phyloP scores from a whole-genome alignment of 2,888 invertebrate species.

The Erebia aethiops region DNA sequence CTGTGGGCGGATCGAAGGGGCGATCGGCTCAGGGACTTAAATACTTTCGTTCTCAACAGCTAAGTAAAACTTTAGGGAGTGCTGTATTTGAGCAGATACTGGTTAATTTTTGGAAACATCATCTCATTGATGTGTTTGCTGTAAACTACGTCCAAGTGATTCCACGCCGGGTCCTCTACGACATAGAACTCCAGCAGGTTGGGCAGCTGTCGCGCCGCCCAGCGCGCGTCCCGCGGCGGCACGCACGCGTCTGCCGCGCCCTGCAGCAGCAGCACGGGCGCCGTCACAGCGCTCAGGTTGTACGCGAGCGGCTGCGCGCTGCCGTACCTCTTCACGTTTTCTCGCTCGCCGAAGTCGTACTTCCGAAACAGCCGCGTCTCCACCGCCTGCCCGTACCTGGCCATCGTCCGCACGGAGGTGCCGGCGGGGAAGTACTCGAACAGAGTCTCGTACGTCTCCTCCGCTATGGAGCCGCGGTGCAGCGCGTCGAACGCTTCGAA shows the following conservation, averaged over 20 bases:
- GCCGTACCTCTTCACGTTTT: conserved; percentile 51
- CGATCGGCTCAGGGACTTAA: too few relatives aligned
- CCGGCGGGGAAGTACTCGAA: conserved; percentile 54
- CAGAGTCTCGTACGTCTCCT: conserved; percentile 34
- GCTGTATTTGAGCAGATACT: conserved; percentile 19
- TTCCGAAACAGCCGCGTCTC: conserved; percentile 45
- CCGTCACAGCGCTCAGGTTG: conserved; percentile 50
- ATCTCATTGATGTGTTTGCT: conserved; percentile 17
- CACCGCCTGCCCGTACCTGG: conserved; percentile 51
- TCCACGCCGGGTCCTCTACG: conserved; percentile 41
- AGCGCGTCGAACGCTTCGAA: conserved; percentile 8
- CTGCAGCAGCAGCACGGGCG: conserved; percentile 48
- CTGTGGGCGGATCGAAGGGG: too few relatives aligned
- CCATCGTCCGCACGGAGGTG: conserved; percentile 52
- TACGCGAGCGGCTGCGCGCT: conserved; percentile 51
- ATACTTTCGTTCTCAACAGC: background rate
- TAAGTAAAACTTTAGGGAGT: background rate
- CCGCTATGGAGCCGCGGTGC: conserved; percentile 28
- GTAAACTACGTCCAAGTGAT: conserved; percentile 54
- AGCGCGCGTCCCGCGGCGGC: conserved; percentile 47
- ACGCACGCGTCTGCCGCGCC: conserved; percentile 52
- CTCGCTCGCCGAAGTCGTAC: conserved; percentile 52
- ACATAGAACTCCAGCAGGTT: conserved; percentile 43
- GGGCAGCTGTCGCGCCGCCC: conserved; percentile 45
- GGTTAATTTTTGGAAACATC: conserved; percentile 17